These are phyloP conservation scores for Rhinoptilus africanus DNA, from an alignment of 2,113 vertebrate genomes.

Conservation along the genomic window DNA sequence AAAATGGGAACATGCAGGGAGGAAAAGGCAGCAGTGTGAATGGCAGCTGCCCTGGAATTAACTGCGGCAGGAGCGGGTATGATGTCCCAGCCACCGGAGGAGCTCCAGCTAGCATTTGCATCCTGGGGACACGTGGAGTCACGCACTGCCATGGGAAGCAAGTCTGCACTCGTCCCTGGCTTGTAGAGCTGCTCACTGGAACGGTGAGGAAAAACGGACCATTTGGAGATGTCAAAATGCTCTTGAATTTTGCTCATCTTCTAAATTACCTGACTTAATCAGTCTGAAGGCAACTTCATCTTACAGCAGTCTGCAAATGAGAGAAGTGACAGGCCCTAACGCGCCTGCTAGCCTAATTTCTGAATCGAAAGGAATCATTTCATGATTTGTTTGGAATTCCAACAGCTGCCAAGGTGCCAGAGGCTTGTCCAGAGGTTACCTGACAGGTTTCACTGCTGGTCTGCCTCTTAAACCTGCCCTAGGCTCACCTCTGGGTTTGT, in stretches of 20 bases:
- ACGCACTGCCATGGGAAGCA: rapidly evolving
- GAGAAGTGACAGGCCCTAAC: not conserved
- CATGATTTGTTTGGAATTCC: not conserved
- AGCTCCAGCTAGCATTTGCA: not conserved
- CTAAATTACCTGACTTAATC: not conserved
- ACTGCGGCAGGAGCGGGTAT: not conserved
- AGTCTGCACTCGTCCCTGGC: not conserved
- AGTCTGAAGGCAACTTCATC: not conserved
- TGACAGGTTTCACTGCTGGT: not conserved
- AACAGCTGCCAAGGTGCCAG: not conserved
- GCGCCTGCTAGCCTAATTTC: not conserved
- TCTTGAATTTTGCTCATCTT: not conserved
- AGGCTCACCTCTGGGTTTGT: not conserved
- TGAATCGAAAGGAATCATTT: not conserved
- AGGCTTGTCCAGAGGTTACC: not conserved
- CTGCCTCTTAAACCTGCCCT: not conserved
- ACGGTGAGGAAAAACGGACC: not conserved
- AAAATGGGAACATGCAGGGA: not conserved
- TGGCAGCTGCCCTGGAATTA: not conserved
- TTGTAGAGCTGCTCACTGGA: not conserved
- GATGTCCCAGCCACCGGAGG: rapidly evolving
- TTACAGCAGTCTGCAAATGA: not conserved
- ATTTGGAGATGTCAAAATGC: not conserved
- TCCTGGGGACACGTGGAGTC: not conserved
- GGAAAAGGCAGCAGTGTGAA: not conserved